Evolutionary conservation across 2,797 vertebrate species (phyloP).

Genomic region (Thunnus albacares): DNA sequence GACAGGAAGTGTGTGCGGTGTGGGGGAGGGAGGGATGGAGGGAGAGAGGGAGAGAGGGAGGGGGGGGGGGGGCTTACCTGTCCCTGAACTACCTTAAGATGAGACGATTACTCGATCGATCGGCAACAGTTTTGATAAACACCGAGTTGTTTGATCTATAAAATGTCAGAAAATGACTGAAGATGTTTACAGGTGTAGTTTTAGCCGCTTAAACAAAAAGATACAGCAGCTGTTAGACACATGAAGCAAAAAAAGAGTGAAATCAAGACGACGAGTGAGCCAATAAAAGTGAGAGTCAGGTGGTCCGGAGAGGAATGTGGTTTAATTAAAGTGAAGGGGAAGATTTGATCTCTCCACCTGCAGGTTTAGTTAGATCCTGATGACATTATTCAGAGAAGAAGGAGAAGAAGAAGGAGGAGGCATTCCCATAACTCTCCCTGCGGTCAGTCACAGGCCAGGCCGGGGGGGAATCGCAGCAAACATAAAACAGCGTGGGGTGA

Average conservation of each 20-base stretch:
- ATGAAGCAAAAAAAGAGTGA: no score
- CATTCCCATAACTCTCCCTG: no score
- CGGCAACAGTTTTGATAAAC: no score
- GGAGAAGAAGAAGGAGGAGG: background rate
- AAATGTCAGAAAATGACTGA: no score
- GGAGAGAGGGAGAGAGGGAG: background rate
- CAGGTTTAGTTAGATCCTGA: background rate
- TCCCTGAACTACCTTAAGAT: background rate
- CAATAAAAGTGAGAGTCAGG: background rate
- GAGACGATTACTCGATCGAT: no score
- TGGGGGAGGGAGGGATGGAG: background rate
- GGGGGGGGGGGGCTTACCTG: background rate
- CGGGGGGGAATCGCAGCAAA: background rate
- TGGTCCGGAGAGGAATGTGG: constrained; percentile 36
- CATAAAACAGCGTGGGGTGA: background rate
- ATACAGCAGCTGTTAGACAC: background rate
- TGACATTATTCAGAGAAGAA: background rate
- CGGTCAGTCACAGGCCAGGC: background rate
- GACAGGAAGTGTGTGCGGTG: background rate
- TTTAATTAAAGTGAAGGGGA: constrained; percentile 25
- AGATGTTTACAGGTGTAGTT: background rate
- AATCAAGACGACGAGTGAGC: no score
- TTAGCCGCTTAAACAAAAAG: background rate
- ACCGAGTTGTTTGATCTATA: no score
- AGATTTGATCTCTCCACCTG: constrained; percentile 29